phyloP scores from a whole-genome alignment of 1,140 invertebrate genomes.

The Steinernema feltiae region DNA sequence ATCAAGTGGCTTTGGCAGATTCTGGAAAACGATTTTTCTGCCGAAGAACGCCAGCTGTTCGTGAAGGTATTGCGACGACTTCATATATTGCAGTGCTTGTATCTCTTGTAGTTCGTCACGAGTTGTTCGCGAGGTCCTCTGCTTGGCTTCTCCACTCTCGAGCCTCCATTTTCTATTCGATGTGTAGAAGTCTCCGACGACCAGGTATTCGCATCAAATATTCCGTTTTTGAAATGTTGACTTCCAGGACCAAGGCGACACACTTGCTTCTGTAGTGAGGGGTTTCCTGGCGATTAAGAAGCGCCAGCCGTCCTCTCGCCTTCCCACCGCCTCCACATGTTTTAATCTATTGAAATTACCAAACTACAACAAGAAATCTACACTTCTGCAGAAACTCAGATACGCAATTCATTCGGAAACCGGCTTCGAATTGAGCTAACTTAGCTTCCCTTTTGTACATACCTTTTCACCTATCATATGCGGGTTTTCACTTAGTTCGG shows the following conservation, averaged over 20 bases:
- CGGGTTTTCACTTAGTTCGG: background rate
- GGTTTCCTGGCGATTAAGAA: slow-evolving; percentile 87
- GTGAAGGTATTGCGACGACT: slow-evolving; percentile 66
- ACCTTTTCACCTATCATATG: background rate
- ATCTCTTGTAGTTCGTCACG: slow-evolving; percentile 80
- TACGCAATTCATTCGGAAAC: slow-evolving; percentile 96
- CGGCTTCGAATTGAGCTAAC: slow-evolving; percentile 80
- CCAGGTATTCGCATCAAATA: slow-evolving; percentile 63
- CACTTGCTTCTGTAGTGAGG: slow-evolving; percentile 87
- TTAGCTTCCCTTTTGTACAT: slow-evolving; percentile 10
- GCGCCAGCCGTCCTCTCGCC: slow-evolving; percentile 79
- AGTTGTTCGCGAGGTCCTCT: slow-evolving; percentile 96
- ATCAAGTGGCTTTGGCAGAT: slow-evolving; percentile 99
- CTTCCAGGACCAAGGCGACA: slow-evolving; percentile 79
- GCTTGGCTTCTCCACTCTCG: slow-evolving; percentile 89
- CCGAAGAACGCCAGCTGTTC: slow-evolving; percentile 83
- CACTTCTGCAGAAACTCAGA: slow-evolving; percentile 84
- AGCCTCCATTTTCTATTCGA: slow-evolving; percentile 96
- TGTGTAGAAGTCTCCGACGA: slow-evolving; percentile 98
- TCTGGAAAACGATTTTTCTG: slow-evolving; percentile 84
- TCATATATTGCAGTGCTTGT: slow-evolving; percentile 20
- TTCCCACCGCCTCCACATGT: slow-evolving; percentile 97
- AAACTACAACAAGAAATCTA: slow-evolving; percentile 93
- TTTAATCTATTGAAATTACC: slow-evolving; percentile 97
- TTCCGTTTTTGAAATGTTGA: slow-evolving; percentile 26